Conservation (phyloP, 2,888 invertebrate species). For the Clistopyga incitator region DNA sequence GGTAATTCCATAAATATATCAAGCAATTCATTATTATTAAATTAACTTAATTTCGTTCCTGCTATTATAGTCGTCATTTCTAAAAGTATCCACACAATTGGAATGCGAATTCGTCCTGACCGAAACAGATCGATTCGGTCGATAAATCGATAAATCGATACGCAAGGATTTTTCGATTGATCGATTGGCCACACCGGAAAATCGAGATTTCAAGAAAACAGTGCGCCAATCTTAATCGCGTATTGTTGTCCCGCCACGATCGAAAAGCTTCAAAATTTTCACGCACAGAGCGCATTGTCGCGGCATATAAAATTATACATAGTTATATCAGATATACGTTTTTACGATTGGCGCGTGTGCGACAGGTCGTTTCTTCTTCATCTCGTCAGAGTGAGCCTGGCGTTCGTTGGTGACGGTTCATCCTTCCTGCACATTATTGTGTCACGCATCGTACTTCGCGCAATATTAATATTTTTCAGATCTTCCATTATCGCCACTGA, state of each 20-base stretch:
- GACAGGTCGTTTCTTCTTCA: slow-evolving; percentile 33
- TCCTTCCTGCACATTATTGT: neutral
- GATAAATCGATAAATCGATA: neutral
- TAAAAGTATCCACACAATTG: too few relatives aligned
- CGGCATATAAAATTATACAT: neutral
- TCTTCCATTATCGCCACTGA: slow-evolving; percentile 33
- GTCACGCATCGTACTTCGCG: slow-evolving; percentile 1
- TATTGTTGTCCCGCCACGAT: neutral
- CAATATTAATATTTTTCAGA: neutral
- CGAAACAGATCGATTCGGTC: neutral
- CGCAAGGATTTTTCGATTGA: neutral
- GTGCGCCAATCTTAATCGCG: neutral
- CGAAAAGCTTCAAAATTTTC: neutral
- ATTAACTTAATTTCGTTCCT: too few relatives aligned
- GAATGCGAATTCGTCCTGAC: neutral
- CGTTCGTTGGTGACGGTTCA: slow-evolving; percentile 26
- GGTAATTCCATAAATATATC: too few relatives aligned
- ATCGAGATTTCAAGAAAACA: neutral
- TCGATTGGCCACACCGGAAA: neutral
- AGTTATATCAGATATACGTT: neutral
- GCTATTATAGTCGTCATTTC: too few relatives aligned
- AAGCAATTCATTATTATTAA: too few relatives aligned
- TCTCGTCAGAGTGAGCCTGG: slow-evolving; percentile 22
- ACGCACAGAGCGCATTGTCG: slow-evolving; percentile 18
- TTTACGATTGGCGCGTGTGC: slow-evolving; percentile 4